These are phyloP conservation scores for Chrysolina americana DNA, from an alignment of 2,888 invertebrate genomes.

Conservation along the genomic window DNA sequence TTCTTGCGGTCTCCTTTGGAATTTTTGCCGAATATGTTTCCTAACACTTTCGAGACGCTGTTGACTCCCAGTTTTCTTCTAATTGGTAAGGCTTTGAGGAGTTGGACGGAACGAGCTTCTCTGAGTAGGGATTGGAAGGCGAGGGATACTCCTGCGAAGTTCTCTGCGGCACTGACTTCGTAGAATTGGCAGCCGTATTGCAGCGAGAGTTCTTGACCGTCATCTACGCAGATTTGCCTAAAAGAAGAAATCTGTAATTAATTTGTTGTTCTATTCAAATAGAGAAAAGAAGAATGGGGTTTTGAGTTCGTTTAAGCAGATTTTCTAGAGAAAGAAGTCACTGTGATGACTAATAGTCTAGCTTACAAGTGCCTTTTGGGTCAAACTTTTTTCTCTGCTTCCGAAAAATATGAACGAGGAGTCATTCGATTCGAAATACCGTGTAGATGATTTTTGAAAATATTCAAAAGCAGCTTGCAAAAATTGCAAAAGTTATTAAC, in stretches of 20 bases:
- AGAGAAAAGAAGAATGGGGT: too few relatives aligned
- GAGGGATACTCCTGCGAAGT: conserved; percentile 84
- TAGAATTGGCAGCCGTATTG: conserved; percentile 87
- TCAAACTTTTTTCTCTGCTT: too few relatives aligned
- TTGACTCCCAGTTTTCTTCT: conserved; percentile 83
- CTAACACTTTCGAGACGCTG: conserved; percentile 84
- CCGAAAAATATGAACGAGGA: too few relatives aligned
- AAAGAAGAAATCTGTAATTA: conserved; percentile 54
- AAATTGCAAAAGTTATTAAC: too few relatives aligned
- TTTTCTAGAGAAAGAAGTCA: too few relatives aligned
- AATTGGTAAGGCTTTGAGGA: conserved; percentile 78
- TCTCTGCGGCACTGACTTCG: conserved; percentile 88
- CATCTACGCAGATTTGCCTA: conserved; percentile 84
- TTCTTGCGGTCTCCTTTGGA: conserved; percentile 84
- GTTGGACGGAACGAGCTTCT: conserved; percentile 84
- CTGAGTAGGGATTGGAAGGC: conserved; percentile 84
- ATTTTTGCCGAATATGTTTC: conserved; percentile 86
- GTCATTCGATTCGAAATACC: too few relatives aligned
- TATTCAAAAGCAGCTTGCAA: too few relatives aligned
- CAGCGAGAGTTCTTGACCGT: conserved; percentile 84
- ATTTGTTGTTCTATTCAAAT: too few relatives aligned
- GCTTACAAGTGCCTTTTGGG: too few relatives aligned
- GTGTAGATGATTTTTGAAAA: too few relatives aligned
- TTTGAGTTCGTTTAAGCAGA: too few relatives aligned
- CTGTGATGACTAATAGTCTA: too few relatives aligned